Evolutionary conservation across 2,888 invertebrate species (phyloP).

Genomic region (Euplexia lucipara): DNA sequence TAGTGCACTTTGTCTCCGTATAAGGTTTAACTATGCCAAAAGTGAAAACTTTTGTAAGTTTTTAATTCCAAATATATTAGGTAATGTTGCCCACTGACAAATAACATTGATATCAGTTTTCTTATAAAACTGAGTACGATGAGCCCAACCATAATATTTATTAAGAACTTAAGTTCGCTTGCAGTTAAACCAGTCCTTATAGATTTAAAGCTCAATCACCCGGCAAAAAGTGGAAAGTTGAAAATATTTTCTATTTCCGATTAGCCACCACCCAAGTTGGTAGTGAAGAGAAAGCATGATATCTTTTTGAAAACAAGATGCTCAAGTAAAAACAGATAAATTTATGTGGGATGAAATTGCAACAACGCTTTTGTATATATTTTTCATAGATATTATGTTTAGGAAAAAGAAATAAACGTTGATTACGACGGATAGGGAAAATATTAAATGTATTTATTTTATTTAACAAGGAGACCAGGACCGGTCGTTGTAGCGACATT

Average conservation of each 20-base stretch:
- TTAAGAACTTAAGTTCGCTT: slow-evolving; percentile 8
- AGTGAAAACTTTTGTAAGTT: too few relatives aligned
- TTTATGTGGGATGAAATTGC: neutral
- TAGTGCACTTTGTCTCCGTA: too few relatives aligned
- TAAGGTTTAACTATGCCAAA: too few relatives aligned
- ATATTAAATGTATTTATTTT: too few relatives aligned
- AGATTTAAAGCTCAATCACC: slow-evolving; percentile 55
- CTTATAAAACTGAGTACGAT: too few relatives aligned
- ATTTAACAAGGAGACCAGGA: too few relatives aligned
- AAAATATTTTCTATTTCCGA: slow-evolving; percentile 68
- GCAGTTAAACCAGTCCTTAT: slow-evolving; percentile 31
- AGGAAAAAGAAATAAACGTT: neutral
- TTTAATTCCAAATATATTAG: too few relatives aligned
- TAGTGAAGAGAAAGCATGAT: slow-evolving; percentile 53
- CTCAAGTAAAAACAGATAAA: neutral
- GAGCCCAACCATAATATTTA: neutral
- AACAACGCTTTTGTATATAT: neutral
- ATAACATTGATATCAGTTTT: too few relatives aligned
- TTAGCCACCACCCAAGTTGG: slow-evolving; percentile 53
- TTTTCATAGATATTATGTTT: neutral
- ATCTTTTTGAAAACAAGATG: slow-evolving; percentile 53
- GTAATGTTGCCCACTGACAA: too few relatives aligned
- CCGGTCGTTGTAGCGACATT: too few relatives aligned
- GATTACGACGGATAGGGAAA: neutral
- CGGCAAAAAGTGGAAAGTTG: slow-evolving; percentile 61